Evolutionary conservation across 2,888 invertebrate genomes (phyloP), one percentile per base, ranked within the genome.

Genomic region (Cephus sareptanus): DNA sequence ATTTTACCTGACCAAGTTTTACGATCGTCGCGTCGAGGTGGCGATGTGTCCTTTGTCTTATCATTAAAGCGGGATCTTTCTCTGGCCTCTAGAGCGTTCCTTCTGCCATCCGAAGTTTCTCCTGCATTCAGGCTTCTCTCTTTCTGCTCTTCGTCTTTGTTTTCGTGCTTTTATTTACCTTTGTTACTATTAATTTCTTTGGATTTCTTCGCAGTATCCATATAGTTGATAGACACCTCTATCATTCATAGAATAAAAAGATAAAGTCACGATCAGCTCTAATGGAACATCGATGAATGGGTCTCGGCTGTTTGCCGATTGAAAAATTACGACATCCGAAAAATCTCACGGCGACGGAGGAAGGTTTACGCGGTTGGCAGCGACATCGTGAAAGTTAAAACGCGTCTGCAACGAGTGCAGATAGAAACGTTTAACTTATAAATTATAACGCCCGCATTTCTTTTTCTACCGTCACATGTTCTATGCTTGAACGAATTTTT

Each of bases 21-120:
- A 91, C 91, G 91, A 91, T 90, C 90, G 89, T 90, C 90, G 90
- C 89, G 89, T 83, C 90, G 89, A 91, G 91, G 91, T 91, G 91
- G 90, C 90, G 90, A 91, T 91, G 91, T 90, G 90, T 90, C 90
- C 90, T 86, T 87, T 84, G 87, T 89, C 56, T 91, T 91, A 91
- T 91, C 91, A 86, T 86, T 77, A 83, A 75, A 85, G 85, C 89
- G 88, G 89, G 89, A 90, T 90, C 90, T 90, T 83, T 68, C 34
- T 31, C 56, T 34, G 71, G 69, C 78, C 68, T 40, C 13, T 15
- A 23, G 23, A n/a, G 74, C 34, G 37, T 71, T 15, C 78, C 23
- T 56, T 56, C 56, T 56, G 56, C 56, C 56, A 56, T 56, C 56
- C 56, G 9, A 56, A 56, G 56, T 56, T 56, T 56, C 23, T 56